These are phyloP conservation scores for Phorcus lineatus DNA, from an alignment of 2,888 invertebrate genomes.

Conservation along the genomic window DNA sequence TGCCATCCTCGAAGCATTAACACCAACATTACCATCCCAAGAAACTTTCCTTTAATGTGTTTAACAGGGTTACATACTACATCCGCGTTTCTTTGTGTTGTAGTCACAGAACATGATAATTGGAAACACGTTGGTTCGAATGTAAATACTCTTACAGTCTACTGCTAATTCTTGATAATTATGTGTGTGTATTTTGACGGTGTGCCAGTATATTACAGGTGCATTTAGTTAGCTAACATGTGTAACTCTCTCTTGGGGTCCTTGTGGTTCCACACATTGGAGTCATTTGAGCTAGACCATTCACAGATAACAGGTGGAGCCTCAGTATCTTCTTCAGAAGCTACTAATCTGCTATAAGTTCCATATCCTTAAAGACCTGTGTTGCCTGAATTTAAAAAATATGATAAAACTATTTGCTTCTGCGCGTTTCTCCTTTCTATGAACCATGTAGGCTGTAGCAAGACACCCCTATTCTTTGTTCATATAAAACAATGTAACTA, in stretches of 20 bases:
- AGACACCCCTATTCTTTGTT: no score
- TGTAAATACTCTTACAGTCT: conserved; percentile 8
- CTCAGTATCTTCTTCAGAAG: no score
- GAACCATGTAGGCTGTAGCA: no score
- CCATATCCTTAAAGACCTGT: no score
- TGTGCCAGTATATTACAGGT: conserved; percentile 4
- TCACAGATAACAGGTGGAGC: neutral
- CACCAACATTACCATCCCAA: neutral
- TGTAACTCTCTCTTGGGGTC: neutral
- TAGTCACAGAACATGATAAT: neutral
- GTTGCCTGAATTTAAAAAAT: no score
- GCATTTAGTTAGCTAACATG: conserved; percentile 9
- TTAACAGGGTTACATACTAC: neutral
- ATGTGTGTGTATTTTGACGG: conserved; percentile 4
- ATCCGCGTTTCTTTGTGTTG: neutral
- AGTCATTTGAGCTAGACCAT: neutral
- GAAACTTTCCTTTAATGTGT: neutral
- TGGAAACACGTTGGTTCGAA: neutral
- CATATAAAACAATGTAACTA: no score
- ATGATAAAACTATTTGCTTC: no score
- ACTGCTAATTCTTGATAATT: conserved; percentile 4
- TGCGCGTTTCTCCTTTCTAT: no score
- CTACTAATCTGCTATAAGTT: no score
- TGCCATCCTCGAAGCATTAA: neutral
- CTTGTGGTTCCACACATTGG: neutral